Evolutionary conservation across 2,113 vertebrate species (phyloP).

Genomic region (Macrotis lagotis): DNA sequence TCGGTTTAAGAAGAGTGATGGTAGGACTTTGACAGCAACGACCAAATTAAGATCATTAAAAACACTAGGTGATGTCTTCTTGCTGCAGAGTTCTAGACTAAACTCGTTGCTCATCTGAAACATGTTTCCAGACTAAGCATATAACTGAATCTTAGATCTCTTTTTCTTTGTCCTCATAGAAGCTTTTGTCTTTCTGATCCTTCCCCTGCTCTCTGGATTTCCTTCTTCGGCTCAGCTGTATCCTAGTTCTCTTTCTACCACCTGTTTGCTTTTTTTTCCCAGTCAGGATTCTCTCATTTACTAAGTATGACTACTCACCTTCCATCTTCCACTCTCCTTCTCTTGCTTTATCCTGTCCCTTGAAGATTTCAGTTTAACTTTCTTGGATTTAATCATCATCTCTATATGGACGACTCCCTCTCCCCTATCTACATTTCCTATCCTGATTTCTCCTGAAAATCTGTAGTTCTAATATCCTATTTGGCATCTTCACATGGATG

Average conservation of each 20-base stretch:
- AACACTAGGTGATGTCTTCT: not conserved
- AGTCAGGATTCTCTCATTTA: not conserved
- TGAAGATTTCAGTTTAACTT: not conserved
- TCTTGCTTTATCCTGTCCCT: not conserved
- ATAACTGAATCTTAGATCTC: not conserved
- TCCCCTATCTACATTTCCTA: not conserved
- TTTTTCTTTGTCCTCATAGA: conserved; percentile 29
- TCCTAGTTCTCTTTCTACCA: not conserved
- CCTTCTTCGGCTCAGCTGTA: not conserved
- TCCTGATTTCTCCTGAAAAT: not conserved
- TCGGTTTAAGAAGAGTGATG: not conserved
- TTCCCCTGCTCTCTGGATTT: not conserved
- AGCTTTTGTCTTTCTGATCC: not conserved
- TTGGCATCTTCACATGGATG: not conserved
- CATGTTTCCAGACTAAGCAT: not conserved
- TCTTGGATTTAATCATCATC: not conserved
- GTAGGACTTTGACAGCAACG: not conserved
- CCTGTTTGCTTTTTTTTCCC: not conserved
- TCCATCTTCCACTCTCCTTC: not conserved
- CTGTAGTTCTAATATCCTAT: not conserved
- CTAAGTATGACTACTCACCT: not conserved
- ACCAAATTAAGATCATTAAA: not conserved
- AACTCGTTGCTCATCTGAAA: not conserved
- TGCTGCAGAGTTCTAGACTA: not conserved
- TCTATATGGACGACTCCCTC: not conserved